Conservation (phyloP, 2,797 vertebrate species). For the Myotis myotis region DNA sequence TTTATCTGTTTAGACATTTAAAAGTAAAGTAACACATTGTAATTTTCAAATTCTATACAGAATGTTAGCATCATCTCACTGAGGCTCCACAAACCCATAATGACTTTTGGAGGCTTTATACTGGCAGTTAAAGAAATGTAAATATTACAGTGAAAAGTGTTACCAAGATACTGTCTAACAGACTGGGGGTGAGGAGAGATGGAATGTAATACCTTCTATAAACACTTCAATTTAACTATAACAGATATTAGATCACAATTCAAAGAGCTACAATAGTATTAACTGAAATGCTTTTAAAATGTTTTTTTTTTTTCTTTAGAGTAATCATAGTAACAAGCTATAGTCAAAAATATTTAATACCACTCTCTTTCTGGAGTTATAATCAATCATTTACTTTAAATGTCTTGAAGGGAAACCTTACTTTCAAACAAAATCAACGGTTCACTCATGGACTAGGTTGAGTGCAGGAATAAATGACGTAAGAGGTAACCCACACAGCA, state of each 20-base stretch:
- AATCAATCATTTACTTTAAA: constrained; percentile 22
- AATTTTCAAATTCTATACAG: constrained; percentile 25
- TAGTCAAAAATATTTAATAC: constrained; percentile 9
- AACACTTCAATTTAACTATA: background rate
- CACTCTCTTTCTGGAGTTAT: background rate
- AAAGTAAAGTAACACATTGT: constrained; percentile 19
- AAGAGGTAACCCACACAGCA: background rate
- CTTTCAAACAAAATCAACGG: constrained; percentile 32
- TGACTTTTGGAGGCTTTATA: background rate
- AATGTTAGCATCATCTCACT: constrained; percentile 3
- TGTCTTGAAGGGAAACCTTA: background rate
- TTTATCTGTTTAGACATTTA: constrained; percentile 84
- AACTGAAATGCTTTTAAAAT: constrained; percentile 30
- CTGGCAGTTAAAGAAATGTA: background rate
- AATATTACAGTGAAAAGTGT: background rate
- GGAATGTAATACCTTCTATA: background rate
- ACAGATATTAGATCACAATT: background rate
- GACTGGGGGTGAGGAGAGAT: background rate
- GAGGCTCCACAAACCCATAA: background rate
- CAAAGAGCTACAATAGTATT: background rate
- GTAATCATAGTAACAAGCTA: constrained; percentile 13
- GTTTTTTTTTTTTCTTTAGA: background rate
- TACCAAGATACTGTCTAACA: background rate
- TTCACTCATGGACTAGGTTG: background rate
- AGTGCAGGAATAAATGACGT: background rate